These are phyloP conservation scores for Epiblema foenella DNA, from an alignment of 2,888 invertebrate species.

Conservation along the genomic window DNA sequence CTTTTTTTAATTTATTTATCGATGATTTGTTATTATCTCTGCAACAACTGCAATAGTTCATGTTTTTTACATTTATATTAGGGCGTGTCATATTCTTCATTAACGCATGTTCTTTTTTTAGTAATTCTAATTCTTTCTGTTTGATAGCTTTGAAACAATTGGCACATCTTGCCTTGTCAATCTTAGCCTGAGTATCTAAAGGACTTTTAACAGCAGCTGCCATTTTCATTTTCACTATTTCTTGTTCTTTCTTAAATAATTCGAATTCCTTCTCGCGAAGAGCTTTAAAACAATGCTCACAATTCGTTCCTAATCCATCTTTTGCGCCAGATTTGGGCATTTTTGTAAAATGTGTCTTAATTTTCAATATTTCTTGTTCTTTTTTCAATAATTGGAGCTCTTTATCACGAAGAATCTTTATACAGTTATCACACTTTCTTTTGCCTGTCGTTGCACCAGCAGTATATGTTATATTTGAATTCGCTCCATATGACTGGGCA, in stretches of 20 bases:
- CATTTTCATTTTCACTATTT: constrained; percentile 20
- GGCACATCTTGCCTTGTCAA: constrained; percentile 27
- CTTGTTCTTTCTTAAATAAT: constrained; percentile 29
- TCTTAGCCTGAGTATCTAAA: constrained; percentile 15
- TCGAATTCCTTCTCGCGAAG: constrained; percentile 29
- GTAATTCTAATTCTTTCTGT: constrained; percentile 22
- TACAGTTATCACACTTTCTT: constrained; percentile 23
- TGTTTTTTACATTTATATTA: constrained; percentile 22
- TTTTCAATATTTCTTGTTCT: constrained; percentile 33
- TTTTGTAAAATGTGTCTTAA: constrained; percentile 27
- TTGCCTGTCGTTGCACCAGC: constrained; percentile 1
- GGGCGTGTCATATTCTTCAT: constrained; percentile 27
- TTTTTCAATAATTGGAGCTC: constrained; percentile 26
- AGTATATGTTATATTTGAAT: constrained; percentile 1
- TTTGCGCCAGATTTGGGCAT: background rate
- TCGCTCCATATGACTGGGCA: background rate
- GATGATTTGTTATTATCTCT: constrained; percentile 24
- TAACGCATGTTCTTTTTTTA: constrained; percentile 25
- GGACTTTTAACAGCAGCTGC: constrained; percentile 1
- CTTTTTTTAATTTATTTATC: constrained; percentile 4
- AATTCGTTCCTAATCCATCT: constrained; percentile 23
- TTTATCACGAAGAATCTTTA: constrained; percentile 28
- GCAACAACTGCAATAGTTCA: constrained; percentile 27
- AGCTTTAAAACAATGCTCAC: constrained; percentile 27
- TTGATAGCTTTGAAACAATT: constrained; percentile 25